Evolutionary conservation across 2,797 vertebrate species (phyloP).

Genomic region (Dermochelys coriacea): DNA sequence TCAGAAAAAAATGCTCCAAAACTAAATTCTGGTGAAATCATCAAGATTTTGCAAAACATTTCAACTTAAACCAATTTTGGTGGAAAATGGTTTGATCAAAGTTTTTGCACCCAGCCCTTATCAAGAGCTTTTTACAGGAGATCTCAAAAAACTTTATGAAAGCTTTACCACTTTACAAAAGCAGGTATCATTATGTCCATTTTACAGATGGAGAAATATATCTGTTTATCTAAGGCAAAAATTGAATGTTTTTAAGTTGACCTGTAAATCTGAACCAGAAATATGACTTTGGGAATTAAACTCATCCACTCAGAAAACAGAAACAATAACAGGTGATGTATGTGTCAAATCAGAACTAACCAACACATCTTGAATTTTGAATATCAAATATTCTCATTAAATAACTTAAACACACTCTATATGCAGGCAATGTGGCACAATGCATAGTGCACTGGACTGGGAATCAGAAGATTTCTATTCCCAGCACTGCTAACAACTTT

Average conservation of each 20-base stretch:
- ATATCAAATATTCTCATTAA: neutral
- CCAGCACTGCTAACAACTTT: neutral
- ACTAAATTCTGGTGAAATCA: neutral
- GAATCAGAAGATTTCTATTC: neutral
- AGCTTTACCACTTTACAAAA: neutral
- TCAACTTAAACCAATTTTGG: neutral
- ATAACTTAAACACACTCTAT: fast-evolving
- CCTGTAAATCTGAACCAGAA: neutral
- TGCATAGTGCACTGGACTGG: fast-evolving
- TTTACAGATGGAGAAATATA: neutral
- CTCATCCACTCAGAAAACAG: fast-evolving
- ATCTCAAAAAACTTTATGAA: neutral
- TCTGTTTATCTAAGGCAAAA: neutral
- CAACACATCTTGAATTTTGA: neutral
- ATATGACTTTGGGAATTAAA: neutral
- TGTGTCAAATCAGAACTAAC: neutral
- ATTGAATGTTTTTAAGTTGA: conserved; percentile 13
- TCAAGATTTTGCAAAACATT: neutral
- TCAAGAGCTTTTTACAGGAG: neutral
- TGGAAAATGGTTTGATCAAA: neutral
- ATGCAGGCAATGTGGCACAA: neutral
- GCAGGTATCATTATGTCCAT: neutral
- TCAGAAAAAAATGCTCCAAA: conserved; percentile 24
- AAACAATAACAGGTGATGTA: neutral
- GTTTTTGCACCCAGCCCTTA: neutral